Conservation (phyloP, 2,888 invertebrate genomes). For the Callyntrura guangdongensis region DNA sequence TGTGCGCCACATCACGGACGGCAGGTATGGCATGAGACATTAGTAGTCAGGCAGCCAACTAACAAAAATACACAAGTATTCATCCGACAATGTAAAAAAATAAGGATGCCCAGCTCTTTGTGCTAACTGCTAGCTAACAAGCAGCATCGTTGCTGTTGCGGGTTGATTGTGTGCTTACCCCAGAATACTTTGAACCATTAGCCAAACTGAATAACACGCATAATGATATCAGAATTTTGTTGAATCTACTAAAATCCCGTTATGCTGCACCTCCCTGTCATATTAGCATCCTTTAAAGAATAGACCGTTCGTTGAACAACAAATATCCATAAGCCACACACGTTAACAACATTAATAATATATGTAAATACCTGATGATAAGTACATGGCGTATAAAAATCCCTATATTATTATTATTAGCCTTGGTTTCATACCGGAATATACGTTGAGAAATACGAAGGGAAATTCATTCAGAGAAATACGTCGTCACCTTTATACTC, state of each 20-base stretch:
- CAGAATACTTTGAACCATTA: no score
- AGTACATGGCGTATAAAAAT: neutral
- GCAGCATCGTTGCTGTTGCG: no score
- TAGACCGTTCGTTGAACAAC: neutral
- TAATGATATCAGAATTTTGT: slow-evolving; percentile 45
- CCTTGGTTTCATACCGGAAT: no score
- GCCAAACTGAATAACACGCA: neutral
- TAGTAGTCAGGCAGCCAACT: neutral
- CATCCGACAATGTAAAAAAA: neutral
- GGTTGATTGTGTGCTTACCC: no score
- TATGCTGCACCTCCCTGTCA: slow-evolving; percentile 64
- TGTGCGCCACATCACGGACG: neutral
- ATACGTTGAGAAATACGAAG: no score
- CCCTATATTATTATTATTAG: no score
- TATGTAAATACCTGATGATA: neutral
- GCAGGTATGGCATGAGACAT: neutral
- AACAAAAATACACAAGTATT: neutral
- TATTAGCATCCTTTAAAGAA: slow-evolving; percentile 41
- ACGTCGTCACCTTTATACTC: slow-evolving; percentile 1
- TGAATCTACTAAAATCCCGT: slow-evolving; percentile 64
- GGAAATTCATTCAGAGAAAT: no score
- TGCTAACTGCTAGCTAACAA: no score
- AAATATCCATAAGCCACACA: slow-evolving; percentile 16
- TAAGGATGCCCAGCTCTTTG: no score
- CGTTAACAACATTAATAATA: neutral